Evolutionary conservation across 2,888 invertebrate genomes (phyloP), one percentile per base, ranked within the genome.

Genomic region (Xylocampa areola): DNA sequence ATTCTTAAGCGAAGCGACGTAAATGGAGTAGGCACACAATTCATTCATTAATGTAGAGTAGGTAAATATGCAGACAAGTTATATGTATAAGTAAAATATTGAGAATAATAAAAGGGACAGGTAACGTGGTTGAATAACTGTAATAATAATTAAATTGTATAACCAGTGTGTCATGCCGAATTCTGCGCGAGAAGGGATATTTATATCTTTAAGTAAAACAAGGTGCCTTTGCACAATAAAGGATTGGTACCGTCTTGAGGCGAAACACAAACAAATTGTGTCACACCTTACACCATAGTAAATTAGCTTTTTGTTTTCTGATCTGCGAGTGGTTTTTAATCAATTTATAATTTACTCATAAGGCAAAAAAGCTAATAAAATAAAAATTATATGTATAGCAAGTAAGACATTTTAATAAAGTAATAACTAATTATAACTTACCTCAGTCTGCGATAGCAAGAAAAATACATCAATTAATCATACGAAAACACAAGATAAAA

Each of bases 41-140:
- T n/a, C n/a, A 8, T 36, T 27, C 10, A 7, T n/a, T 7, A 57
- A 44, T 14, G 6, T 7, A 2, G 23, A 44, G 14, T 25, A 23
- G 29, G 7, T 2, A 33, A 40, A 40, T 5, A 17, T 13, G 30
- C 27, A 11, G 16, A 36, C 40, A 17, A 49, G n/a, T 27, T 2
- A n/a, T 21, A 14, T 10, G 3, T 6, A 5, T 45, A 33, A 8
- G 11, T 7, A 30, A 44, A 23, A 19, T 23, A 17, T 40, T 30
- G 40, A 52, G 37, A 25, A 62, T 49, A 30, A 11, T 44, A 32
- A 49, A 41, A 36, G 11, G 14, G 11, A 35, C 30, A 16, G 45
- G n/a, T 65, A 69, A 65, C 69, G 70, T 41, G 55, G 43, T 29
- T 47, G 29, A 60, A 69, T 69, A 55, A 63, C 55, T 55, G 64